phyloP scores from a whole-genome alignment of 2,888 invertebrate species.

The Alentia gelatinosa region DNA sequence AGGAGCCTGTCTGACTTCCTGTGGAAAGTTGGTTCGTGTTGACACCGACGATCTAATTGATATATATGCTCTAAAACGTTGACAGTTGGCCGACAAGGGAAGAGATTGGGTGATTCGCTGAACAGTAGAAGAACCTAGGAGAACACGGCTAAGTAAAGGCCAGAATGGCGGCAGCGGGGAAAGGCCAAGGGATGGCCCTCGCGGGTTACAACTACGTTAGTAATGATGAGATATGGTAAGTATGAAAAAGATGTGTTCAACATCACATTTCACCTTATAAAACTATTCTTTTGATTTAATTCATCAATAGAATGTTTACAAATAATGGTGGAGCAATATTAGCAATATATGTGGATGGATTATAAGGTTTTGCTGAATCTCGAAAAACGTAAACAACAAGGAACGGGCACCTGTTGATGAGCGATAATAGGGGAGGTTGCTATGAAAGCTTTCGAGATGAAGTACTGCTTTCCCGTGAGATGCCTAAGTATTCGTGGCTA shows the following conservation, averaged over 20 bases:
- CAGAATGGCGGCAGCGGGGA: background rate
- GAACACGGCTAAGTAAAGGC: background rate
- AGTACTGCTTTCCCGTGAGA: too few species aligned
- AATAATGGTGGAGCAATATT: background rate
- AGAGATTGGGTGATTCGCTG: too few species aligned
- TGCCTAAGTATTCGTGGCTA: too few species aligned
- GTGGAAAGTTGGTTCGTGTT: background rate
- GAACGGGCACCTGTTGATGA: conserved; percentile 33
- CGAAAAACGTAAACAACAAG: background rate
- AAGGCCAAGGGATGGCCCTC: conserved; percentile 63
- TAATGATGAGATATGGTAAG: conserved; percentile 77
- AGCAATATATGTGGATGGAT: background rate
- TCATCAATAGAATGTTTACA: too few species aligned
- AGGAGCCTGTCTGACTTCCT: background rate
- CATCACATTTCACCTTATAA: too few species aligned
- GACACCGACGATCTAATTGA: too few species aligned
- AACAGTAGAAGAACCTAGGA: too few species aligned
- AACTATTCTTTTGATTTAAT: too few species aligned
- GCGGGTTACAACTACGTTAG: conserved; percentile 77
- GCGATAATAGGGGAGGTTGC: conserved; percentile 28
- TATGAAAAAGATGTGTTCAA: conserved; percentile 15
- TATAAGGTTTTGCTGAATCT: too few species aligned
- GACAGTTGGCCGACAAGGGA: too few species aligned
- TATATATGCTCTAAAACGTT: too few species aligned
- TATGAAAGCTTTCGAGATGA: background rate